Conservation (phyloP, 2,888 invertebrate genomes). For the Drosophila acutilabella region DNA sequence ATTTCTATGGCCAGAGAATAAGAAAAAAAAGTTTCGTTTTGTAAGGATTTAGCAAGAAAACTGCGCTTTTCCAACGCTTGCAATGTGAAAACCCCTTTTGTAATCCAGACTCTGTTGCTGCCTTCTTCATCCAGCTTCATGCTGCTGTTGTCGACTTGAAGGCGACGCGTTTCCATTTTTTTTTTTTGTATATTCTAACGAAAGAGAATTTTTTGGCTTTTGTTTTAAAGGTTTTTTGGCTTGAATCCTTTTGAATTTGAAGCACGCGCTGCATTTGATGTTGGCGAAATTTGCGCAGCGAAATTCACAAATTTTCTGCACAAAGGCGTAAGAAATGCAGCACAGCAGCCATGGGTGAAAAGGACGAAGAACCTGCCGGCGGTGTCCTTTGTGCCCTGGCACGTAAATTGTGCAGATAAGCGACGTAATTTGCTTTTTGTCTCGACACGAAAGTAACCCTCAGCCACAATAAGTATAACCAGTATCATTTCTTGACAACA, state of each 20-base stretch:
- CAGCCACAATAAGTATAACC: constrained; percentile 30
- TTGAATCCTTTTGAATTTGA: constrained; percentile 69
- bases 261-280: constrained; percentile 74
- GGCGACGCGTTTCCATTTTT: constrained; percentile 28
- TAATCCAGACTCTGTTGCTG: constrained; percentile 20
- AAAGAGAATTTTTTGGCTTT: constrained; percentile 54
- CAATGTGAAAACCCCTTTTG: constrained; percentile 40
- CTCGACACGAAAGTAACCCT: constrained; percentile 37
- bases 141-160: constrained; percentile 39
- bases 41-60: constrained; percentile 48
- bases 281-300: constrained; percentile 66
- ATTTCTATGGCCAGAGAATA: constrained; percentile 51
- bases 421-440: constrained; percentile 64
- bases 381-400: constrained; percentile 52
- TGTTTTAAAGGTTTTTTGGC: constrained; percentile 62
- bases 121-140: constrained; percentile 24
- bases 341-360: constrained; percentile 1
- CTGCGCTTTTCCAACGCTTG: constrained; percentile 49
- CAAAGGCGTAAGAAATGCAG: constrained; percentile 66
- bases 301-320: constrained; percentile 65
- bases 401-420: constrained; percentile 66
- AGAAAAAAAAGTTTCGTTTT: constrained; percentile 66
- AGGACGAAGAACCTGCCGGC: constrained; percentile 32
- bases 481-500: neutral
- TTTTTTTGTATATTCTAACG: neutral